Evolutionary conservation across 2,888 invertebrate species (phyloP).

Genomic region (Gerris lacustris): DNA sequence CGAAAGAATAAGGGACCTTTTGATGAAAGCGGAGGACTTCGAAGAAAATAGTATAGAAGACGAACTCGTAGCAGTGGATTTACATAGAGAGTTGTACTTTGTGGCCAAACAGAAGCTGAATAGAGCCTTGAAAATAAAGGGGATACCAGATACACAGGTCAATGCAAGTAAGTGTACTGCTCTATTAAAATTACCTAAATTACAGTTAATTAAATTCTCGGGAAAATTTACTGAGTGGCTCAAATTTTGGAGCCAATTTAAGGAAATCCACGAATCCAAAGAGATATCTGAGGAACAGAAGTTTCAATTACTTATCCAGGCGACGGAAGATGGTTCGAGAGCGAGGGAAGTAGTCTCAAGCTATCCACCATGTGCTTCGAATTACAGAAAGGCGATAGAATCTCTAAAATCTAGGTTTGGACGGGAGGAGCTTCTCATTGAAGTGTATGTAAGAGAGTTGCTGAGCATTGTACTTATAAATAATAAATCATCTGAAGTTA

Average conservation of each 20-base stretch:
- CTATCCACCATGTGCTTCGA: slow-evolving; percentile 28
- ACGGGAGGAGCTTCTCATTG: slow-evolving; percentile 28
- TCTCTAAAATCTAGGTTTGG: slow-evolving; percentile 25
- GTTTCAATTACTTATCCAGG: slow-evolving; percentile 29
- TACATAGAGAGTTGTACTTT: not conserved
- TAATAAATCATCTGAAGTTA: slow-evolving; percentile 19
- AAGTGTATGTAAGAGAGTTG: not conserved
- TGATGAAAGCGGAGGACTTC: not conserved
- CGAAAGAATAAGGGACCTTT: not conserved
- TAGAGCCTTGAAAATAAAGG: too few species aligned
- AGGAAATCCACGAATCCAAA: slow-evolving; percentile 29
- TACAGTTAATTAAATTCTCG: slow-evolving; percentile 27
- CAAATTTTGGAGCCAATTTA: slow-evolving; percentile 29
- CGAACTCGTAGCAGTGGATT: not conserved
- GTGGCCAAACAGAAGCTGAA: not conserved
- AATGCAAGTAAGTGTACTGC: too few species aligned
- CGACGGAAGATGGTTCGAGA: slow-evolving; percentile 22
- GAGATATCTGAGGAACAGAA: slow-evolving; percentile 25
- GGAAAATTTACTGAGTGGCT: slow-evolving; percentile 28
- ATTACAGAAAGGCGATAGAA: slow-evolving; percentile 29
- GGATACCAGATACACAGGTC: too few species aligned
- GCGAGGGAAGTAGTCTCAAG: slow-evolving; percentile 29
- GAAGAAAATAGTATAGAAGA: not conserved
- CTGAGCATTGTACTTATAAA: slow-evolving; percentile 22
- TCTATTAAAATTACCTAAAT: not conserved